A percentile compares a stretch with the other conserved stretches of the same genome.
Evolutionary conservation across 2,888 invertebrate species (phyloP).

Genomic region (Ectobius pallidus): DNA sequence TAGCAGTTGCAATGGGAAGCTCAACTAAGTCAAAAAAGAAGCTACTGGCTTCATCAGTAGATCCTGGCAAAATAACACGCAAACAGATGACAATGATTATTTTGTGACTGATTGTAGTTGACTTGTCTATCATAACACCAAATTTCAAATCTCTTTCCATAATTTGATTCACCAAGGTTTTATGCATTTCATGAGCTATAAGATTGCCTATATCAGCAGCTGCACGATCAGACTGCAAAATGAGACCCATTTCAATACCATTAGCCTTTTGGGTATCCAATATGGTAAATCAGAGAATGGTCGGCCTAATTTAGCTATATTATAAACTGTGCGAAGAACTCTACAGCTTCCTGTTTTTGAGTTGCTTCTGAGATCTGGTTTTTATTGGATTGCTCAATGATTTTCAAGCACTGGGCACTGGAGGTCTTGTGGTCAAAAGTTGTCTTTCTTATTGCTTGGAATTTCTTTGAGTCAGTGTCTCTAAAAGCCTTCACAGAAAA

Average conservation of each 20-base stretch:
- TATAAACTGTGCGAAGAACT: not conserved
- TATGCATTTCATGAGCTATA: not conserved
- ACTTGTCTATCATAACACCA: not conserved
- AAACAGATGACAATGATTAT: not conserved
- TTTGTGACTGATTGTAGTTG: not conserved
- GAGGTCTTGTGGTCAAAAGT: too few relatives aligned
- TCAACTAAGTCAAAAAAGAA: too few relatives aligned
- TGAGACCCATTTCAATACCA: not conserved
- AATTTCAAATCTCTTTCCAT: not conserved
- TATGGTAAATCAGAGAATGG: too few relatives aligned
- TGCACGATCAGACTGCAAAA: not conserved
- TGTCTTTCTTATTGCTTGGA: too few relatives aligned
- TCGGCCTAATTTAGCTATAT: too few relatives aligned
- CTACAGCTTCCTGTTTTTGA: not conserved
- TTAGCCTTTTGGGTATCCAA: too few relatives aligned
- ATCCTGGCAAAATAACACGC: not conserved
- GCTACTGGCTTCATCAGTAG: too few relatives aligned
- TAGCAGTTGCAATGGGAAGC: too few relatives aligned
- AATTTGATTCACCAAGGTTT: not conserved
- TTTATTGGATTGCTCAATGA: too few relatives aligned
- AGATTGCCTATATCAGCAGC: not conserved
- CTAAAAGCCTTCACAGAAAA: too few relatives aligned
- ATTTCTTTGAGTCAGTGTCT: too few relatives aligned
- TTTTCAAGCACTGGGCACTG: too few relatives aligned
- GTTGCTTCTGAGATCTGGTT: not conserved